Conservation (phyloP, 2,113 vertebrate species). For the Bettongia penicillata region DNA sequence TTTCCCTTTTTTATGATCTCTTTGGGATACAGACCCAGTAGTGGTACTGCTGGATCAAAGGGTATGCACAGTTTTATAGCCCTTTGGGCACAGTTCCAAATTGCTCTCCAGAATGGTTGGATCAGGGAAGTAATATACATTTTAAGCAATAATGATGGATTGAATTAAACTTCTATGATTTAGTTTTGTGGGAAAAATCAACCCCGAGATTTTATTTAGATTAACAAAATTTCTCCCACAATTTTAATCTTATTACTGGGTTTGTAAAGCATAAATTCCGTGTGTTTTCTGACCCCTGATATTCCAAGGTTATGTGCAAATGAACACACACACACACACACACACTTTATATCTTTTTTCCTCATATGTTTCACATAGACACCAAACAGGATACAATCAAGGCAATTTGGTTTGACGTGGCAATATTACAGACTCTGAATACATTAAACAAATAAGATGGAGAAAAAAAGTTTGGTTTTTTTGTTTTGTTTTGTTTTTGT, state of each 20-base stretch:
- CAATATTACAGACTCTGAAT: not conserved
- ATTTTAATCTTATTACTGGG: not conserved
- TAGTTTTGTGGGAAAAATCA: constrained; percentile 11
- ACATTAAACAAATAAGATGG: not conserved
- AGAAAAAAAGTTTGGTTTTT: not conserved
- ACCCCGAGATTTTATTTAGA: not conserved
- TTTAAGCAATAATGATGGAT: not conserved
- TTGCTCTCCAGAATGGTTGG: too few species aligned
- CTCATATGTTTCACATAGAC: not conserved
- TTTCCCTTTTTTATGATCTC: too few species aligned
- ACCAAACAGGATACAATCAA: not conserved
- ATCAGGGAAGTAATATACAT: too few species aligned
- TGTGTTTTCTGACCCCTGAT: not conserved
- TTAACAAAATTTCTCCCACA: not conserved
- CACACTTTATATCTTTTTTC: not conserved
- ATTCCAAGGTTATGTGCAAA: not conserved
- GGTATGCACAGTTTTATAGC: too few species aligned
- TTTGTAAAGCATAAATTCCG: not conserved
- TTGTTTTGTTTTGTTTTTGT: too few species aligned
- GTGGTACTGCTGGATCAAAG: too few species aligned
- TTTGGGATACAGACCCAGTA: too few species aligned
- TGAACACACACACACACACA: not conserved
- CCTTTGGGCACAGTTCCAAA: too few species aligned
- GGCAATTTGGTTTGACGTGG: not conserved
- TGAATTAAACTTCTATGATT: not conserved